Percentiles rank a stretch among this genome's conserved stretches.
Conservation (phyloP, 2,797 vertebrate species). For the Sebastes hubbsi region DNA sequence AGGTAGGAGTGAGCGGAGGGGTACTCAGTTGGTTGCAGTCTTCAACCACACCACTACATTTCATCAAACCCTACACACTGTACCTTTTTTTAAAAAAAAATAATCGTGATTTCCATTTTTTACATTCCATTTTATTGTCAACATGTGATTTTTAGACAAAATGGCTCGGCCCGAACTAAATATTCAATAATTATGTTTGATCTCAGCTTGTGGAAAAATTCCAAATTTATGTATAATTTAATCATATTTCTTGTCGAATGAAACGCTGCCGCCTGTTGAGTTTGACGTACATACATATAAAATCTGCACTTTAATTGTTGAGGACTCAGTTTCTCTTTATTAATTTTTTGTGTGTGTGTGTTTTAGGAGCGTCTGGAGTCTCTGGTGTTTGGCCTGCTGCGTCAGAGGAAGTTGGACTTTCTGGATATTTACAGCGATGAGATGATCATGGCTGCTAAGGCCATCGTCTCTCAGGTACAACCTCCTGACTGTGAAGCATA, state of each 20-base stretch:
- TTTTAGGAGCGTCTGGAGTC: slow-evolving; percentile 92
- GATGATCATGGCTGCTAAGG: slow-evolving; percentile 91
- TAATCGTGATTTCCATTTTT: neutral
- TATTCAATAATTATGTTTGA: neutral
- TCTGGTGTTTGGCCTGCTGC: slow-evolving; percentile 93
- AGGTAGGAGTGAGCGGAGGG: no score
- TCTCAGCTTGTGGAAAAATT: neutral
- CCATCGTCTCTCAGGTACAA: slow-evolving; percentile 92
- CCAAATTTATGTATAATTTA: neutral
- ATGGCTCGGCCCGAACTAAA: neutral
- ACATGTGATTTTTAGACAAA: neutral
- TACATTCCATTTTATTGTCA: neutral
- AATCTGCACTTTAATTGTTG: neutral
- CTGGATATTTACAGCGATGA: slow-evolving; percentile 95
- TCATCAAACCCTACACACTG: no score
- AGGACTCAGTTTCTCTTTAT: neutral
- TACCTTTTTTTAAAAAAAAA: no score
- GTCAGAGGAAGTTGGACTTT: slow-evolving; percentile 96
- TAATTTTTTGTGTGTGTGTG: neutral
- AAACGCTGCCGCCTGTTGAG: neutral
- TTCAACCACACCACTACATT: no score
- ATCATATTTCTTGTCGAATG: neutral
- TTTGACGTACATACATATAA: accelerated
- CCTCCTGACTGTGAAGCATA: neutral
- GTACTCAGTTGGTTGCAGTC: no score